Base-by-base conservation (phyloP, 1,140 invertebrate genomes). In the Mizuhopecten yessoensis region DNA sequence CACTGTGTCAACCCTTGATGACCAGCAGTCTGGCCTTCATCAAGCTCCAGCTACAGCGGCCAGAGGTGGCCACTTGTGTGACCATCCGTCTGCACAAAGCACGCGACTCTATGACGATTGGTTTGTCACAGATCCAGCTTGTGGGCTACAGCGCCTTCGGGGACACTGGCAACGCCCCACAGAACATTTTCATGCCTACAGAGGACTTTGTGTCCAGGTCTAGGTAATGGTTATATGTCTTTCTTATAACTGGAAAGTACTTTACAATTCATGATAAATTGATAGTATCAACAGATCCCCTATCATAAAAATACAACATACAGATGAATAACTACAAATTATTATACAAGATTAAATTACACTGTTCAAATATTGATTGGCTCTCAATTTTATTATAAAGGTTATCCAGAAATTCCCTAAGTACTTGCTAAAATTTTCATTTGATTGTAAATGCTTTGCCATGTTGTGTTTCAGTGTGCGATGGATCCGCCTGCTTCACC, bases 21-120 rank as follows among this genome's bases (percentile, higher is more conserved):
- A 99, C 98, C 3, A 98, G 98, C 86, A 98, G 98, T 87, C 97
- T 99, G 94, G 98, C 98, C 0, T 98, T 97, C 94, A 99, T 99
- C 95, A 97, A 98, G 87, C 97, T 99, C 15, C 98, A 98, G 91
- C 96, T 99, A 2, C 97, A 98, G 1, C 97, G 98, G 89, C 98
- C 98, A 0, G 97, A 98, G 96, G 98, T 99, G 9, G 98, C 97
- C 29, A 96, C 96, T 23, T 95, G 95, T n/a, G 96, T 97, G 34
- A 96, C 97, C 88, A 96, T 98, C 11, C 97, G 97, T 5, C 96
- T 98, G 29, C 98, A 98, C 95, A 98, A 98, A 95, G 98, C 98
- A 0, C 97, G 98, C 34, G 98, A 99, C 94, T 98, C 98, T 17
- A 97, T 98, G 89, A 99, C 98, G 95, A 98, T 99, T 94, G 98